These are phyloP conservation scores for Apolygus lucorum DNA, from an alignment of 1,140 invertebrate genomes.

Conservation along the genomic window DNA sequence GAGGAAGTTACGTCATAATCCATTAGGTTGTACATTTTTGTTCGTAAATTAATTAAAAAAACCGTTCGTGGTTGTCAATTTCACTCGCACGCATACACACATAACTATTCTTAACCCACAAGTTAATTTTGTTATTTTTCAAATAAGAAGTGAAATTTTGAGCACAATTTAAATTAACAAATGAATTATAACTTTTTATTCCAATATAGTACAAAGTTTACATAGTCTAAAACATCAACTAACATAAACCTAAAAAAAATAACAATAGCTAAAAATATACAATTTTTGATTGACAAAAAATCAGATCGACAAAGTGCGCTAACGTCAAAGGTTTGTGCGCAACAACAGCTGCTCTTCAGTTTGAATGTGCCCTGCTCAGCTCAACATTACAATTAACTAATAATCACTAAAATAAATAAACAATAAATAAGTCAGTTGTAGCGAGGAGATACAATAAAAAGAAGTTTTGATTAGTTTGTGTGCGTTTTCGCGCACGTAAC, in stretches of 20 bases:
- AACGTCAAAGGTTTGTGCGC: not conserved
- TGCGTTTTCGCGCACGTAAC: no score
- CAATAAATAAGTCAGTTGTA: no score
- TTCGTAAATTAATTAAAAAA: not conserved
- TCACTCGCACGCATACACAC: not conserved
- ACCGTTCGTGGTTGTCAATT: not conserved
- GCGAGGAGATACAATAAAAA: no score
- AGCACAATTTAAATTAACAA: slow-evolving; percentile 4
- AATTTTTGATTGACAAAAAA: slow-evolving; percentile 25
- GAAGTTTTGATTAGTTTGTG: no score
- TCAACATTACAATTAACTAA: not conserved
- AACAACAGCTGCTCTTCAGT: not conserved
- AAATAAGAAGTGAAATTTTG: slow-evolving; percentile 3
- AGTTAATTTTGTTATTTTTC: no score
- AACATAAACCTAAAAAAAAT: slow-evolving; percentile 28
- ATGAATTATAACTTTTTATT: slow-evolving; percentile 3
- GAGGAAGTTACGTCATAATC: not conserved
- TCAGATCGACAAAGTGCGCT: not conserved
- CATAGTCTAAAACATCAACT: slow-evolving; percentile 29
- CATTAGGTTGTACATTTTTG: not conserved
- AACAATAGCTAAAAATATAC: slow-evolving; percentile 26
- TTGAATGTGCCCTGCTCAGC: not conserved
- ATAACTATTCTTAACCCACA: not conserved
- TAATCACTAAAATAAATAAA: no score
- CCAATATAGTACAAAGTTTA: slow-evolving; percentile 25